phyloP scores from a whole-genome alignment of 2,113 vertebrate species.

The Acinonyx jubatus region DNA sequence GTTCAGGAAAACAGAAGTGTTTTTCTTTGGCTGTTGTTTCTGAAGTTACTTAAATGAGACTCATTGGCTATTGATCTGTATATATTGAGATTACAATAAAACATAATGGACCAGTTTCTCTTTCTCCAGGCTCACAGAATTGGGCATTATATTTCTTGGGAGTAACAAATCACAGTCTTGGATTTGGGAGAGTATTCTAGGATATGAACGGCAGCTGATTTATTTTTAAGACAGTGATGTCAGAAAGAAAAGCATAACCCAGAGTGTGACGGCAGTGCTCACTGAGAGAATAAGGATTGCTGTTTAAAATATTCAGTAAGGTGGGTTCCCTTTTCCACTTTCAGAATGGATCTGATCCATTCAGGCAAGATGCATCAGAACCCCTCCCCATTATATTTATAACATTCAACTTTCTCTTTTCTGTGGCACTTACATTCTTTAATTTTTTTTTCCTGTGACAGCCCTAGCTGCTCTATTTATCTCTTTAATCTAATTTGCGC shows the following conservation, averaged over 20 bases:
- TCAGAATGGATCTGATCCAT: not conserved
- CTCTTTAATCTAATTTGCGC: constrained; percentile 72
- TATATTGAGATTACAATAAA: constrained; percentile 65
- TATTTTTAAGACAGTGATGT: constrained; percentile 57
- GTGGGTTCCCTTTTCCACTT: not conserved
- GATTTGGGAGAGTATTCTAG: constrained; percentile 45
- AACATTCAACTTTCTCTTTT: not conserved
- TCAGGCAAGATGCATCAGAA: not conserved
- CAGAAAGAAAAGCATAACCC: constrained; percentile 15
- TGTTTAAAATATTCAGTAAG: constrained; percentile 35
- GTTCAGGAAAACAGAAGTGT: constrained; percentile 38
- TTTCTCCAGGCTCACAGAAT: not conserved
- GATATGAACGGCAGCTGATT: constrained; percentile 47
- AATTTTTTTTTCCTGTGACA: not conserved
- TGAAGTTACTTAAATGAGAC: constrained; percentile 70
- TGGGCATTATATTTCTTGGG: constrained; percentile 51
- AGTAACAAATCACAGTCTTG: constrained; percentile 52
- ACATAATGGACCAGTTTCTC: constrained; percentile 53
- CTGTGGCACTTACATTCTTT: constrained; percentile 13
- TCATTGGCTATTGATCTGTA: constrained; percentile 66
- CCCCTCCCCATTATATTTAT: not conserved
- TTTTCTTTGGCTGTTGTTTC: constrained; percentile 64
- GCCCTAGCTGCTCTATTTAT: constrained; percentile 54
- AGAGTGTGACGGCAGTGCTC: not conserved
- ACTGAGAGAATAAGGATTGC: not conserved